Percentiles rank a stretch among this genome's conserved stretches.
Evolutionary conservation across 2,888 invertebrate species (phyloP).

Genomic region (Parnassius mnemosyne): DNA sequence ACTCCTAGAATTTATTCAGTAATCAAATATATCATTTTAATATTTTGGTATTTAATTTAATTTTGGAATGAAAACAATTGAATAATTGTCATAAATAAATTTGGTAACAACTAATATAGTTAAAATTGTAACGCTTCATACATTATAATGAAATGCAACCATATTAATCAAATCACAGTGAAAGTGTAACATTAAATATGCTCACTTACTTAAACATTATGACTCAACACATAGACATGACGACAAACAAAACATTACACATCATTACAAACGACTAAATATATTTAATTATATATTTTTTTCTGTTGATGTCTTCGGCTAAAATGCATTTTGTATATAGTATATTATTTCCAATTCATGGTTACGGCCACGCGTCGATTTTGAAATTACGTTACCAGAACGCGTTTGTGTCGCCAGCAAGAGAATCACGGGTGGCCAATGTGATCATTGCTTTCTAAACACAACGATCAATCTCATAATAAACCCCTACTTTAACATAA

Average conservation of each 20-base stretch:
- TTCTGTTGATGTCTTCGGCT: constrained; percentile 47
- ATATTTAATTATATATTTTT: constrained; percentile 41
- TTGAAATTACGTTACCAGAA: constrained; percentile 11
- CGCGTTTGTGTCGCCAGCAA: neutral
- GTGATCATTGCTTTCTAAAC: constrained; percentile 30
- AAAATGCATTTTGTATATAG: constrained; percentile 17
- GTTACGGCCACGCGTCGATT: constrained; percentile 14
- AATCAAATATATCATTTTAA: constrained; percentile 20
- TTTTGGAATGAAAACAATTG: too few species aligned
- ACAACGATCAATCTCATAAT: constrained; percentile 54
- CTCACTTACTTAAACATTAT: constrained; percentile 73
- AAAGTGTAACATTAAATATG: constrained; percentile 69
- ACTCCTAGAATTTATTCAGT: constrained; percentile 35
- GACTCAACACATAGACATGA: constrained; percentile 62
- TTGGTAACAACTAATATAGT: constrained; percentile 15
- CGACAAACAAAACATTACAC: constrained; percentile 59
- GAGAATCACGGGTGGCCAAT: constrained; percentile 6
- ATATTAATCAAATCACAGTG: constrained; percentile 75
- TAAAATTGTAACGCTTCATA: constrained; percentile 45
- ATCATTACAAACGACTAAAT: constrained; percentile 51
- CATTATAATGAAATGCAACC: constrained; percentile 64
- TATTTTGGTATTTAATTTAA: too few species aligned
- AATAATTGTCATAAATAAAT: too few species aligned
- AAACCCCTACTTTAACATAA: constrained; percentile 72
- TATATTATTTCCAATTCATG: constrained; percentile 9